Evolutionary conservation across 2,888 invertebrate species (phyloP).

Genomic region (Chrysina gloriosa): DNA sequence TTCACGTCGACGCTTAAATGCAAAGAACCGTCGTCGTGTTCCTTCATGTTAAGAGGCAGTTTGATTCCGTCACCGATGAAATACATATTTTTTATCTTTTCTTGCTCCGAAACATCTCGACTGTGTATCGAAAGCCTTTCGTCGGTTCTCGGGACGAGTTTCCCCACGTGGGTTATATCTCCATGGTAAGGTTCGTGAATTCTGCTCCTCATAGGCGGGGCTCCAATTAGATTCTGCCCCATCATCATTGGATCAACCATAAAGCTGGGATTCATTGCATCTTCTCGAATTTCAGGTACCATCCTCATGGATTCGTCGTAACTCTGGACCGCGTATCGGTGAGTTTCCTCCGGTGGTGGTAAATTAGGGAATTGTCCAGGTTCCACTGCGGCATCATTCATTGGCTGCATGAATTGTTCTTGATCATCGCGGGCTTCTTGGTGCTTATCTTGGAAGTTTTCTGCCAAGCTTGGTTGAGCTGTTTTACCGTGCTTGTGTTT

Average conservation of each 20-base stretch:
- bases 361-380: not conserved
- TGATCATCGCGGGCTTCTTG: not conserved
- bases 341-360: not conserved
- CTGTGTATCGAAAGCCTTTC: slow-evolving; percentile 30
- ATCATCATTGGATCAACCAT: slow-evolving; percentile 14
- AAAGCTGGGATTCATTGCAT: not conserved
- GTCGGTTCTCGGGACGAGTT: slow-evolving; percentile 28
- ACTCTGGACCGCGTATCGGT: not conserved
- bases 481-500: slow-evolving; percentile 25
- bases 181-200: not conserved
- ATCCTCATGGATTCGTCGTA: slow-evolving; percentile 7
- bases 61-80: slow-evolving; percentile 61
- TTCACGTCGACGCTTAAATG: slow-evolving; percentile 61
- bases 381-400: not conserved
- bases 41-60: slow-evolving; percentile 59
- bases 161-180: slow-evolving; percentile 30
- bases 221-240: slow-evolving; percentile 27
- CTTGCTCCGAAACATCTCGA: slow-evolving; percentile 45
- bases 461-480: not conserved
- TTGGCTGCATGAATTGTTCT: not conserved
- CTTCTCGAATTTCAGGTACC: not conserved
- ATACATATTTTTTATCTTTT: slow-evolving; percentile 50
- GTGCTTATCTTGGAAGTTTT: not conserved
- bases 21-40: slow-evolving; percentile 57
- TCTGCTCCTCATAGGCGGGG: slow-evolving; percentile 13